These are phyloP conservation scores for Melieria omissa DNA, from an alignment of 2,888 invertebrate genomes.

Conservation along the genomic window DNA sequence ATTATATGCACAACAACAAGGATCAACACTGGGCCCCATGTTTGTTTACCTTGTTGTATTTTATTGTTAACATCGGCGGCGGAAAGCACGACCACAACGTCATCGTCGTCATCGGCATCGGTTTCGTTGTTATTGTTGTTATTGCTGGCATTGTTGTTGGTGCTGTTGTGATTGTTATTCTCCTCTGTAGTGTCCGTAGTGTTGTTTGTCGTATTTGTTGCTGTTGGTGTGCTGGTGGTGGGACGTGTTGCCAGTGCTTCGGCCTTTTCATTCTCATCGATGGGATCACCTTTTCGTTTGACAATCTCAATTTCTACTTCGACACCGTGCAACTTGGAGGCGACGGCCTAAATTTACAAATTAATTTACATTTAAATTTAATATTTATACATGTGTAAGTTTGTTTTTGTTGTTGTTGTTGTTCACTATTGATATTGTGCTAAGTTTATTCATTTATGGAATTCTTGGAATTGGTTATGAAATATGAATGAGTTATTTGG, in stretches of 20 bases:
- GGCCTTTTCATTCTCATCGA: slow-evolving; percentile 61
- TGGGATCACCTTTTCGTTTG: slow-evolving; percentile 82
- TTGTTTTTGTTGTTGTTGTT: not conserved
- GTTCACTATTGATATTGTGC: too few species aligned
- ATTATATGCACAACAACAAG: too few species aligned
- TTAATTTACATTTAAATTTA: not conserved
- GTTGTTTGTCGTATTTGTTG: not conserved
- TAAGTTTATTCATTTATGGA: too few species aligned
- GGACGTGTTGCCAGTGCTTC: slow-evolving; percentile 54
- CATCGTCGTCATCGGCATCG: slow-evolving; percentile 44
- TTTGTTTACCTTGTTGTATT: slow-evolving; percentile 34
- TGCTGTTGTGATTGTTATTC: slow-evolving; percentile 44
- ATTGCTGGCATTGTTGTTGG: slow-evolving; percentile 47
- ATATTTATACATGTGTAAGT: not conserved
- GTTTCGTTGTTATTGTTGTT: slow-evolving; percentile 41
- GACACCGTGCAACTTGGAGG: slow-evolving; percentile 90
- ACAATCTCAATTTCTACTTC: slow-evolving; percentile 92
- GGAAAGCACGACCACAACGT: slow-evolving; percentile 9
- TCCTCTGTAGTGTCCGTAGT: slow-evolving; percentile 28
- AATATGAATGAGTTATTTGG: too few species aligned
- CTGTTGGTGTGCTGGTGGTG: slow-evolving; percentile 33
- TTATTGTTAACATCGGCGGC: slow-evolving; percentile 30
- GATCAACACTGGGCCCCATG: not conserved
- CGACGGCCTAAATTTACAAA: slow-evolving; percentile 78
- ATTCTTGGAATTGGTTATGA: too few species aligned